phyloP scores from a whole-genome alignment of 1,140 invertebrate species.

The Hyposmocoma kahamanoa region DNA sequence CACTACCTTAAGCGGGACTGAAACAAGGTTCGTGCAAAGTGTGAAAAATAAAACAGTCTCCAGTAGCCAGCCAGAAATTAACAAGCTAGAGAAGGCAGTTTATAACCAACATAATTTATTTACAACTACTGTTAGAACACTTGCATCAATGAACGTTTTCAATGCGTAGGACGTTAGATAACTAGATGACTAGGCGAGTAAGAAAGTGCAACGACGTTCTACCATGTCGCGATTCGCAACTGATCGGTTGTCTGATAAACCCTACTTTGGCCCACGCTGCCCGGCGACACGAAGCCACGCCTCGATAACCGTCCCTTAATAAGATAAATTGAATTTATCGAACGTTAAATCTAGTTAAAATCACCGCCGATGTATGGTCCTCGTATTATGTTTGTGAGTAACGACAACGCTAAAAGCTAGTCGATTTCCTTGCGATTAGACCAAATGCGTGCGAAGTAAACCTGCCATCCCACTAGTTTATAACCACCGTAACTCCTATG shows the following conservation, averaged over 20 bases:
- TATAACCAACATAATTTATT: constrained; percentile 3
- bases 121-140: not conserved
- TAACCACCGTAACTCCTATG: not conserved
- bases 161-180: constrained; percentile 29
- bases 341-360: constrained; percentile 29
- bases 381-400: constrained; percentile 26
- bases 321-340: constrained; percentile 50
- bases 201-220: not conserved
- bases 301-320: constrained; percentile 35
- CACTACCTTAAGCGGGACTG: constrained; percentile 23
- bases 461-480: constrained; percentile 6
- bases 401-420: constrained; percentile 20
- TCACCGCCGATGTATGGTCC: constrained; percentile 22
- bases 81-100: constrained; percentile 1
- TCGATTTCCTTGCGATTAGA: constrained; percentile 15
- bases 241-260: constrained; percentile 23
- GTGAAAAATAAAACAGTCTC: constrained; percentile 30
- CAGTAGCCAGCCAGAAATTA: constrained; percentile 12
- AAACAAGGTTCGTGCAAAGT: constrained; percentile 29
- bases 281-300: constrained; percentile 12
- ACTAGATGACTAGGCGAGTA: constrained; percentile 9
- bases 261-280: constrained; percentile 22
- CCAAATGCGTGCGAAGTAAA: constrained; percentile 9
- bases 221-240: constrained; percentile 6
- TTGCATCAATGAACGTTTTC: constrained; percentile 10